Evolutionary conservation across 2,888 invertebrate species (phyloP).

Genomic region (Drosophila subsilvestris): DNA sequence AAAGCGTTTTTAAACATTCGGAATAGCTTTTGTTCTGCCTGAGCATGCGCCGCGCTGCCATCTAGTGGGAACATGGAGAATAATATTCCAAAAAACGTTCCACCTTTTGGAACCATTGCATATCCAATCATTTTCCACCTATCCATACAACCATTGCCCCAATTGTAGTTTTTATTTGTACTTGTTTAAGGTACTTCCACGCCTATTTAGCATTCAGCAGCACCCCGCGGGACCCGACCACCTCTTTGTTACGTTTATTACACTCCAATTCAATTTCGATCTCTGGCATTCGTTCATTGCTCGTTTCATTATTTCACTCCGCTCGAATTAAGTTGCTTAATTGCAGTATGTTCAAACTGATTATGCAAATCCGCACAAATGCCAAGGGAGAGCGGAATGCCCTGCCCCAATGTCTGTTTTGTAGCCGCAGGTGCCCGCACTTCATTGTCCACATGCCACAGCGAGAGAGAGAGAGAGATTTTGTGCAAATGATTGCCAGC

Average conservation of each 20-base stretch:
- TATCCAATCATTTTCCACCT: background rate
- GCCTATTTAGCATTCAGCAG: background rate
- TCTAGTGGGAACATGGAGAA: too few relatives aligned
- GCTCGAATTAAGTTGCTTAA: conserved; percentile 23
- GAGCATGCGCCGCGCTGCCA: too few relatives aligned
- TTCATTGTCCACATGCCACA: too few relatives aligned
- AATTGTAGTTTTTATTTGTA: background rate
- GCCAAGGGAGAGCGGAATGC: background rate
- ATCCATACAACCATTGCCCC: background rate
- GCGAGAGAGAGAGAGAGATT: background rate
- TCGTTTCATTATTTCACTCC: conserved; percentile 3
- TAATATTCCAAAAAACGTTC: too few relatives aligned
- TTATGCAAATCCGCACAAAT: conserved; percentile 31
- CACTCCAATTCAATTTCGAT: background rate
- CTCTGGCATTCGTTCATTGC: background rate
- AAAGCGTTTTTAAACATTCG: too few relatives aligned
- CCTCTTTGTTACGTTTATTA: background rate
- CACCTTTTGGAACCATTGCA: background rate
- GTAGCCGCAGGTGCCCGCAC: conserved; percentile 22
- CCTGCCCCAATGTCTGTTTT: background rate
- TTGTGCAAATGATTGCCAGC: conserved; percentile 7
- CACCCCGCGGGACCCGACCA: background rate
- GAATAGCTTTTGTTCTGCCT: too few relatives aligned
- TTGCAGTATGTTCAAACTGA: conserved; percentile 21
- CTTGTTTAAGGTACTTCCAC: too few relatives aligned